These are phyloP conservation scores for Erythrocebus patas DNA, from an alignment of 2,113 vertebrate species.

Conservation along the genomic window DNA sequence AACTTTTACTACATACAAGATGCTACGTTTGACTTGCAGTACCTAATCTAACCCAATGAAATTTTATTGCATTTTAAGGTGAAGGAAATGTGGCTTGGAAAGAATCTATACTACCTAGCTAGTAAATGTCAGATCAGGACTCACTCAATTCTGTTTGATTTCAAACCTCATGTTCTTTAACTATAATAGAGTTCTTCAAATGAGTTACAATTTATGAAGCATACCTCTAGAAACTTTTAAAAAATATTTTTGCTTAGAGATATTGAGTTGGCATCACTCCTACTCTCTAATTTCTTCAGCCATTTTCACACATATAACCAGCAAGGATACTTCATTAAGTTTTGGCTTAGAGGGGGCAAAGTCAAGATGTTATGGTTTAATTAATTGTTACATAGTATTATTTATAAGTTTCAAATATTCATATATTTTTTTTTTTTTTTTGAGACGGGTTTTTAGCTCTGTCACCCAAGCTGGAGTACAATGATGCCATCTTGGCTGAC, in stretches of 20 bases:
- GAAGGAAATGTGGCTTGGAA: not conserved
- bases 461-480: too few relatives aligned
- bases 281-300: not conserved
- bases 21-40: not conserved
- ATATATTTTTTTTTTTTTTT: not conserved
- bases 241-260: not conserved
- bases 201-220: not conserved
- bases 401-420: not conserved
- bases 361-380: not conserved
- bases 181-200: not conserved
- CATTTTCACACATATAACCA: not conserved
- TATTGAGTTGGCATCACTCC: not conserved
- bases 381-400: not conserved
- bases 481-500: too few relatives aligned
- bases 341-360: not conserved
- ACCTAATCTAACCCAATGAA: not conserved
- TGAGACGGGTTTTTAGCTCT: too few relatives aligned
- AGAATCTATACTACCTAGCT: not conserved
- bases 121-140: not conserved
- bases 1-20: not conserved
- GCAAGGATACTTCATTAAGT: not conserved
- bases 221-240: not conserved
- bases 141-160: not conserved
- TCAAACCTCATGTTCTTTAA: not conserved
- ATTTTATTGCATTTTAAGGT: not conserved